Evolutionary conservation across 2,888 invertebrate species (phyloP).

Genomic region (Ischnus inquisitorius): DNA sequence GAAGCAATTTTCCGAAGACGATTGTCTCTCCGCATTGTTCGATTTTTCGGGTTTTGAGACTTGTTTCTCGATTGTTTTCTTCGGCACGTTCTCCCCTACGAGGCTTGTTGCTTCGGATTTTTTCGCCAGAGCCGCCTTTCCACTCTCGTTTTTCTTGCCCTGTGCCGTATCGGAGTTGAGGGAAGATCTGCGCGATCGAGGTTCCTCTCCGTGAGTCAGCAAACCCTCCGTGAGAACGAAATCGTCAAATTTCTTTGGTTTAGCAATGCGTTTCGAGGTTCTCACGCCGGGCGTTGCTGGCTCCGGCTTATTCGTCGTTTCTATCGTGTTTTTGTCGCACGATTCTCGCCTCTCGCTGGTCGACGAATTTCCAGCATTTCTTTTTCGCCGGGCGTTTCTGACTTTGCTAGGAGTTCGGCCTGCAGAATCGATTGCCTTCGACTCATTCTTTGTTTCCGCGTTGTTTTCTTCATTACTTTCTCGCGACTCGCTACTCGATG

Average conservation of each 20-base stretch:
- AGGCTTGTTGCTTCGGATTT: neutral
- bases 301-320: conserved; percentile 8
- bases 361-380: neutral
- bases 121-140: neutral
- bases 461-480: neutral
- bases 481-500: neutral
- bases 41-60: neutral
- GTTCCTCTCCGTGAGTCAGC: neutral
- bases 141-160: neutral
- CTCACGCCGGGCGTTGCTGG: neutral
- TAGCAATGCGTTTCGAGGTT: conserved; percentile 52
- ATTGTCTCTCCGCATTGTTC: neutral
- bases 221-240: conserved; percentile 38
- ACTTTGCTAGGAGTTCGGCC: neutral
- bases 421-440: neutral
- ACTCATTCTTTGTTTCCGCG: neutral
- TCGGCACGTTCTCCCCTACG: neutral
- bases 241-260: conserved; percentile 66
- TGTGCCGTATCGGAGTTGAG: neutral
- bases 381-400: neutral
- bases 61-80: neutral
- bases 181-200: conserved; percentile 36
- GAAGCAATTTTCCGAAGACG: neutral
- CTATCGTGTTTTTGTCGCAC: neutral
- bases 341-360: neutral